Evolutionary conservation across 2,113 vertebrate species (phyloP), one percentile per base, ranked within the genome.

Genomic region (Pluvianellus socialis): DNA sequence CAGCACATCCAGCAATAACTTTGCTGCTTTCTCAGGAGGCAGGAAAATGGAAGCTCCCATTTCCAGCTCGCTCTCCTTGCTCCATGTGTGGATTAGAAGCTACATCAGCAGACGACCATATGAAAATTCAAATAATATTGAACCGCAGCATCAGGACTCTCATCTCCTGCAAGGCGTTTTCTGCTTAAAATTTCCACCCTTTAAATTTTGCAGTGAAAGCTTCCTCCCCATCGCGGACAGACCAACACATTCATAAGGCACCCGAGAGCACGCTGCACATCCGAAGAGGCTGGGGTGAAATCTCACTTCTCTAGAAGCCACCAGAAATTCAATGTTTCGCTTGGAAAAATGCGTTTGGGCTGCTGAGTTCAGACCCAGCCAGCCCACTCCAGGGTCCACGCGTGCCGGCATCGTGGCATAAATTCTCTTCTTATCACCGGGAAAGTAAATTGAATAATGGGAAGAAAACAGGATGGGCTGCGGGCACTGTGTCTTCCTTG

Each of bases 341-440:
- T 92, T 35, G 50, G 68, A 86, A 83, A 92, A 92, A 83, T 0
- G 30, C 24, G 42, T 91, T 80, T 50, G 40, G 91, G 77, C 44
- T 77, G 86, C 38, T 77, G 84, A 79, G 61, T 67, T 89, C 26
- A 67, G 47, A 56, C 35, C 20, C 89, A 67, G 55, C 42, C 28
- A 42, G 59, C 45, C 32, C 42, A 63, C 49, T 56, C 61, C 0
- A 0, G 59, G n/a, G 21, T 83, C 90, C 0, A 0, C 6, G 62
- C 2, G 3, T 0, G 7, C 58, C 6, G 2, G 35, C 2, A 5
- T 18, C 0, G 2, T 0, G 4, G 32, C 40, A 12, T 38, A n/a
- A 53, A 62, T 74, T 74, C 7, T 84, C 52, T 59, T 82, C 50
- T 59, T 30, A 30, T 22, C 50, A 52, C 27, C 2, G 2, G 50